Conservation (phyloP, 2,888 invertebrate genomes). For the Volucella inflata region DNA sequence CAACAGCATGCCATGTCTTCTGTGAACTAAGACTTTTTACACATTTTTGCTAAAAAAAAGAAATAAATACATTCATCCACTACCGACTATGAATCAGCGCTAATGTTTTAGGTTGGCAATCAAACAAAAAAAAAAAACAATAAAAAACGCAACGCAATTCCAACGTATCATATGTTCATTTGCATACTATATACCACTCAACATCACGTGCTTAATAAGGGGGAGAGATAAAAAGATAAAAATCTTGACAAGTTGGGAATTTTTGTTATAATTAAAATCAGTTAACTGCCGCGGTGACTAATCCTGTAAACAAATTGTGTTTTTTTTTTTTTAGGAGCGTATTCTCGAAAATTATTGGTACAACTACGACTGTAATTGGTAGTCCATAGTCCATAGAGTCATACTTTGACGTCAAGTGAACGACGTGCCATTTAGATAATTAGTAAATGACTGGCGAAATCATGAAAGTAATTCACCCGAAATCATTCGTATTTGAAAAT, state of each 20-base stretch:
- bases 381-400: neutral
- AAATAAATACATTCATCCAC: too few relatives aligned
- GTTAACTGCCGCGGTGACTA: slow-evolving; percentile 23
- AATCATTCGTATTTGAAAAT: neutral
- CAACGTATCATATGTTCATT: neutral
- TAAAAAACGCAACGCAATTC: neutral
- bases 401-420: slow-evolving; percentile 37
- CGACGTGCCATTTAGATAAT: neutral
- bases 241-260: slow-evolving; percentile 7
- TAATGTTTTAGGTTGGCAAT: neutral
- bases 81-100: too few relatives aligned
- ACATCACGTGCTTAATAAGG: slow-evolving; percentile 1
- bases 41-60: too few relatives aligned
- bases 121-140: neutral
- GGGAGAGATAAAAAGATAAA: neutral
- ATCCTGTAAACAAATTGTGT: neutral
- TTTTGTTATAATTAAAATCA: slow-evolving; percentile 20
- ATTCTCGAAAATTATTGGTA: neutral
- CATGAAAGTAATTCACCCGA: slow-evolving; percentile 7
- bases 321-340: neutral
- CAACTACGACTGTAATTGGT: slow-evolving; percentile 16
- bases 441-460: slow-evolving; percentile 20
- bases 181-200: neutral
- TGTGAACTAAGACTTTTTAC: too few relatives aligned
- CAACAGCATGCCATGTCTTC: too few relatives aligned